Conservation (phyloP, 2,113 vertebrate genomes). For the Oxyruncus cristatus region DNA sequence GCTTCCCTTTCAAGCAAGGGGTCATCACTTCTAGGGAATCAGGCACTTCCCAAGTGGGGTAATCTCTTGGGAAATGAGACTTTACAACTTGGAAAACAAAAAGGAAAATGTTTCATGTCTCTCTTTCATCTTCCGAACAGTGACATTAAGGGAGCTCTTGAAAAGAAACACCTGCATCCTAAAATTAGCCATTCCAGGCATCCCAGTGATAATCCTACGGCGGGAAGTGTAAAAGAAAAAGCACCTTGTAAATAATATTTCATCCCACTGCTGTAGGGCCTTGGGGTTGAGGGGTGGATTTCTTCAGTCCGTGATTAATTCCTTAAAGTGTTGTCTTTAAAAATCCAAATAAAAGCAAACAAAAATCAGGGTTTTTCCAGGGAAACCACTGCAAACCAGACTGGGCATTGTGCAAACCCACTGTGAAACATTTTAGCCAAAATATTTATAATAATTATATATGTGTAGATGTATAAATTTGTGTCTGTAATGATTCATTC, state of each 20-base stretch:
- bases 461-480: neutral
- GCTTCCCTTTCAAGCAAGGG: neutral
- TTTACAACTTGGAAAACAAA: neutral
- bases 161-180: slow-evolving; percentile 57
- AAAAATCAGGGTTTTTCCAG: neutral
- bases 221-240: neutral
- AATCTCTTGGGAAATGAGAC: slow-evolving; percentile 39
- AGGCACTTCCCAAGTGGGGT: slow-evolving; percentile 4
- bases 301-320: neutral
- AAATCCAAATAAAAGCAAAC: neutral
- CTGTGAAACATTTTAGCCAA: neutral
- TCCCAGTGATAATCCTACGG: neutral
- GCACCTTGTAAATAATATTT: neutral
- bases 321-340: neutral
- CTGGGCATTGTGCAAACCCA: neutral
- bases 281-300: neutral
- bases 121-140: slow-evolving; percentile 60
- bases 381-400: neutral
- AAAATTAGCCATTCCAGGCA: slow-evolving; percentile 41
- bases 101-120: slow-evolving; percentile 38
- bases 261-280: neutral
- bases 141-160: slow-evolving; percentile 41
- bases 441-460: neutral
- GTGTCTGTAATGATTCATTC: neutral
- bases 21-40: neutral